Percentiles rank a stretch among this genome's conserved stretches.
Evolutionary conservation across 2,888 invertebrate genomes (phyloP).

Genomic region (Gymnoscelis rufifasciata): DNA sequence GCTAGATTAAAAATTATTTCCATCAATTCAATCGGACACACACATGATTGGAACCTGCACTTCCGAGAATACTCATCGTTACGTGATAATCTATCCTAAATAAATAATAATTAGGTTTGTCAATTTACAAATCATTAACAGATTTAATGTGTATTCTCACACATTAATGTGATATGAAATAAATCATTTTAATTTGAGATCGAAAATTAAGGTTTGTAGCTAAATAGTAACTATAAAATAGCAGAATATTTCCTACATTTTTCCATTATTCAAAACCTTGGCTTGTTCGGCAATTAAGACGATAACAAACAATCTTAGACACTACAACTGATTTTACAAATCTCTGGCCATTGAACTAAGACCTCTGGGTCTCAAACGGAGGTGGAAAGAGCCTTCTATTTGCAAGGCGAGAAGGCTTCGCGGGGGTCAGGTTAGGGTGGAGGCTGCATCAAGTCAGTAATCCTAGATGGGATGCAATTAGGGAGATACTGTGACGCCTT

Average conservation of each 20-base stretch:
- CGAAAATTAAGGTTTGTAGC: too few species aligned
- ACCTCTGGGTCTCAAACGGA: constrained; percentile 22
- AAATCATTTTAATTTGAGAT: too few species aligned
- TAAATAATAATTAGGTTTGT: too few species aligned
- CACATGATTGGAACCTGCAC: too few species aligned
- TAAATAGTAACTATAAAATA: too few species aligned
- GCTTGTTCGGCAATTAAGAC: background rate
- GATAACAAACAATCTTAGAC: constrained; percentile 7
- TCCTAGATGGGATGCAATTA: constrained; percentile 30
- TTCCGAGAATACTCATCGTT: too few species aligned
- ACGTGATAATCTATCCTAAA: too few species aligned
- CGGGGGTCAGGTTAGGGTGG: constrained; percentile 25
- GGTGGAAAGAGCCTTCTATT: constrained; percentile 22
- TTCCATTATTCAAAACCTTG: background rate
- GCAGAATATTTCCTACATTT: background rate
- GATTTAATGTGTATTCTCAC: too few species aligned
- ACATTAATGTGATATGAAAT: too few species aligned
- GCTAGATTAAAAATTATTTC: too few species aligned
- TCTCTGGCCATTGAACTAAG: constrained; percentile 17
- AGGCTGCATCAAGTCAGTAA: constrained; percentile 27
- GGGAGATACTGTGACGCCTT: constrained; percentile 28
- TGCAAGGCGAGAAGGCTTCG: constrained; percentile 18
- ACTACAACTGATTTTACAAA: constrained; percentile 22
- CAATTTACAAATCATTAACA: too few species aligned
- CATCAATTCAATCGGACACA: too few species aligned